Base-by-base conservation (phyloP, 2,113 vertebrate species). In the Suricata suricatta region DNA sequence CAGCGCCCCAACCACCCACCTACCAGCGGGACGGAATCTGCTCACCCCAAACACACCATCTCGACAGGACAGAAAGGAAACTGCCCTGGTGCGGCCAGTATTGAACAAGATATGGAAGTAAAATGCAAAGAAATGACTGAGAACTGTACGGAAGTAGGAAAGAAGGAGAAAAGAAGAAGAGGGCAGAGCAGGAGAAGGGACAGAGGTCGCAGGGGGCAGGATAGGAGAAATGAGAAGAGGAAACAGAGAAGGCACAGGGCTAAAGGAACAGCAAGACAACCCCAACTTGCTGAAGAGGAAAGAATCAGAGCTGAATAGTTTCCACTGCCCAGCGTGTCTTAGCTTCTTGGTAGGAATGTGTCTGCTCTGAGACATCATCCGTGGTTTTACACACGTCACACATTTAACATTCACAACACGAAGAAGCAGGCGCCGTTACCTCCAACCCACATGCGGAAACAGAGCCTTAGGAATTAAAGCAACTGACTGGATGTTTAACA, bases 131-230 rank as follows among this genome's bases (percentile, higher is more conserved):
- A 79, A 57, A 90, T 16, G 33, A 17, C 41, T 29, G 10, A 47
- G 44, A 87, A 1, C 9, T 79, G 7, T 66, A 33, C 5, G 41
- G 16, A 93, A 76, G 14, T 23, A 47, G 69, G n/a, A 64, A 64
- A 33, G 15, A 33, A 25, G 4, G 29, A 60, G 33, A n/a, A 57
- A 41, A 16, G 21, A 60, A 50, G 68, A 85, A 4, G 68, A 85
- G 4, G 38, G 38, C 3, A 27, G 63, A 92, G 13, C 17, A 31
- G 15, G 19, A 80, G 15, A 41, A 71, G 66, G 50, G 21, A 9
- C 10, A 47, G 14, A 15, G 7, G 57, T 1, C 7, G 7, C 2
- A n/a, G 0, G 29, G 1, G 4, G 27, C 27, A 17, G 31, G n/a
- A 7, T 29, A 29, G 69, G 35, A 52, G 2, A 17, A 7, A 27